A percentile compares a stretch with the other conserved stretches of the same genome.
Conservation (phyloP, 2,888 invertebrate genomes). For the Tridacna crocea region DNA sequence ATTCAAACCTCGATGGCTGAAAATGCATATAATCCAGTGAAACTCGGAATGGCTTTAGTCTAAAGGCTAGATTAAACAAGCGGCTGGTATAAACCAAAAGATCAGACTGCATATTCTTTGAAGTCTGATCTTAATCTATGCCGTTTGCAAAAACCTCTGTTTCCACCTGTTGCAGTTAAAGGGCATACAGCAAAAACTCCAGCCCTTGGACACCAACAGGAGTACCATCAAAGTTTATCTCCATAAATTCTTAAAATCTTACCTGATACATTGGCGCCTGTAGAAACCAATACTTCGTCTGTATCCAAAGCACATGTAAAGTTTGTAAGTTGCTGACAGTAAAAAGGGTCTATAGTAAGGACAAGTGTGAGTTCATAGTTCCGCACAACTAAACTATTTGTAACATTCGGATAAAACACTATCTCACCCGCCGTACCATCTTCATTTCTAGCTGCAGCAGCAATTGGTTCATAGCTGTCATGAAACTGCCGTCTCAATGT, state of each 20-base stretch:
- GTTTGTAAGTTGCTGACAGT: constrained; percentile 56
- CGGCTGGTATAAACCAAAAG: no score
- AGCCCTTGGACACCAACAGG: no score
- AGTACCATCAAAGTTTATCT: no score
- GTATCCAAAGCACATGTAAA: constrained; percentile 56
- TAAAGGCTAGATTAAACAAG: no score
- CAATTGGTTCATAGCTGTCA: constrained; percentile 58
- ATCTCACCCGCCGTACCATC: constrained; percentile 24
- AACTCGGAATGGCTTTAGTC: no score
- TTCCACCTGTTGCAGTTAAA: no score
- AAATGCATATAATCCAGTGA: no score
- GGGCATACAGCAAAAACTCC: no score
- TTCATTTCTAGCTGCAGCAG: constrained; percentile 24
- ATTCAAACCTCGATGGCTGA: no score
- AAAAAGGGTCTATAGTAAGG: constrained; percentile 49
- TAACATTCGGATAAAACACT: constrained; percentile 48
- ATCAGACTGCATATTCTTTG: no score
- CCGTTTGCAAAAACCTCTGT: no score
- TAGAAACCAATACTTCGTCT: constrained; percentile 20
- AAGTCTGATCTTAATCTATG: no score
- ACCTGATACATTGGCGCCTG: constrained; percentile 47
- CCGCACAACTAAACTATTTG: constrained; percentile 29
- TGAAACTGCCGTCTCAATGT: constrained; percentile 52
- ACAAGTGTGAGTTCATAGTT: constrained; percentile 42
- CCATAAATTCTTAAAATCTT: constrained; percentile 20